Conservation (phyloP, 2,888 invertebrate genomes). For the Kryphioiulus occultus region DNA sequence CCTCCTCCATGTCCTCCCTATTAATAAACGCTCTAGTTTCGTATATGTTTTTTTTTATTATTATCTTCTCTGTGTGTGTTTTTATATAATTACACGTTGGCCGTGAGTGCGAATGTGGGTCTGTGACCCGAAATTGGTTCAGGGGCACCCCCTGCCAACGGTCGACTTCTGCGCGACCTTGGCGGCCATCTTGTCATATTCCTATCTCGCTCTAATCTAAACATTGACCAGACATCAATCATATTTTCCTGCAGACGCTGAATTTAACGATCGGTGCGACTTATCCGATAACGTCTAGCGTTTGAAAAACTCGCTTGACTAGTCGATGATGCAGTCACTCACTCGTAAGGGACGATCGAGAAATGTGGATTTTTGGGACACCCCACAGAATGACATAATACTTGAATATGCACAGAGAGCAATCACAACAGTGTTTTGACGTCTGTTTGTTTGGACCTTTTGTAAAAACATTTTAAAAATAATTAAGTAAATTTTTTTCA, state of each 20-base stretch:
- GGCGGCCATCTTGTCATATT: background rate
- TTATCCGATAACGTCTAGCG: background rate
- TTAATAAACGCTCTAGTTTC: background rate
- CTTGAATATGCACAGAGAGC: no score
- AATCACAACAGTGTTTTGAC: no score
- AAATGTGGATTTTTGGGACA: no score
- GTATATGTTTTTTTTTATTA: background rate
- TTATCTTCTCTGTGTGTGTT: no score
- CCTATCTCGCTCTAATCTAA: background rate
- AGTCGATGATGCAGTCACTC: background rate
- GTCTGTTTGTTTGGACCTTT: no score
- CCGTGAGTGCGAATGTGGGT: background rate
- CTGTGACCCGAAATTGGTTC: constrained; percentile 2
- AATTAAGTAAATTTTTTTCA: no score
- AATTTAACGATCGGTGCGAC: background rate
- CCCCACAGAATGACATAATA: no score
- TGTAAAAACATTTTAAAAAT: no score
- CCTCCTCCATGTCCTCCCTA: background rate
- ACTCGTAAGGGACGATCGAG: background rate
- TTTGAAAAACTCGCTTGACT: background rate
- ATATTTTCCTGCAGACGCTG: background rate
- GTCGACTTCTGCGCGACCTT: constrained; percentile 11
- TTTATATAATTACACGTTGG: background rate
- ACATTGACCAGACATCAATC: constrained; percentile 30
- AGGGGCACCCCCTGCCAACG: background rate